A percentile compares a stretch with the other conserved stretches of the same genome.
Conservation (phyloP, 35 echinoderm and acorn worm genomes). For the Nesometra sesokonis region DNA sequence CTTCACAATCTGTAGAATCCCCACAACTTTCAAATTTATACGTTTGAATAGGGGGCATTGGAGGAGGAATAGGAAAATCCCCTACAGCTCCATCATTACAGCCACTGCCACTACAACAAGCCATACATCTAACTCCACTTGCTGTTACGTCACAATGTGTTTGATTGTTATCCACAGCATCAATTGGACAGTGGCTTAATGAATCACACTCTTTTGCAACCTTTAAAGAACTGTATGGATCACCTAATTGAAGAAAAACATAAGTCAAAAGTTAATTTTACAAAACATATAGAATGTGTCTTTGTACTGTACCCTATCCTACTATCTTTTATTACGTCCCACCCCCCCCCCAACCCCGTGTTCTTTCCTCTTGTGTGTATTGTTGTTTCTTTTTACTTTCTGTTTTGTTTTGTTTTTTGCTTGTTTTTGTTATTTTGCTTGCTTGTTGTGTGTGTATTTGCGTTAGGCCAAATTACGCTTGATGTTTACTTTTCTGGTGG, state of each 20-base stretch:
- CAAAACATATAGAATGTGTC: too few species aligned
- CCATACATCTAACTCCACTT: not conserved
- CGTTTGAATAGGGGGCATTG: not conserved
- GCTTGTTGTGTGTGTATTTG: too few species aligned
- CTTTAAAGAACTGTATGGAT: not conserved
- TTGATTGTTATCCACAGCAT: not conserved
- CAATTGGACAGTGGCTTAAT: not conserved
- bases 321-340: too few species aligned
- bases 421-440: too few species aligned
- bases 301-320: too few species aligned
- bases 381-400: too few species aligned
- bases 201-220: not conserved
- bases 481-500: too few species aligned
- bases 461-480: too few species aligned
- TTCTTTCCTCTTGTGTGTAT: too few species aligned
- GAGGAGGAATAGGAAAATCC: not conserved
- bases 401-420: too few species aligned
- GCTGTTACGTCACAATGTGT: not conserved
- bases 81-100: not conserved
- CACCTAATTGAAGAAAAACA: not conserved
- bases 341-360: too few species aligned
- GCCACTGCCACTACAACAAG: not conserved
- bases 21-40: not conserved
- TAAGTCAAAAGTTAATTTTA: too few species aligned
- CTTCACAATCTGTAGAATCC: not conserved